Percentiles rank a stretch among this genome's conserved stretches.
Conservation (phyloP, 2,888 invertebrate genomes). For the Ctenicera cuprea region DNA sequence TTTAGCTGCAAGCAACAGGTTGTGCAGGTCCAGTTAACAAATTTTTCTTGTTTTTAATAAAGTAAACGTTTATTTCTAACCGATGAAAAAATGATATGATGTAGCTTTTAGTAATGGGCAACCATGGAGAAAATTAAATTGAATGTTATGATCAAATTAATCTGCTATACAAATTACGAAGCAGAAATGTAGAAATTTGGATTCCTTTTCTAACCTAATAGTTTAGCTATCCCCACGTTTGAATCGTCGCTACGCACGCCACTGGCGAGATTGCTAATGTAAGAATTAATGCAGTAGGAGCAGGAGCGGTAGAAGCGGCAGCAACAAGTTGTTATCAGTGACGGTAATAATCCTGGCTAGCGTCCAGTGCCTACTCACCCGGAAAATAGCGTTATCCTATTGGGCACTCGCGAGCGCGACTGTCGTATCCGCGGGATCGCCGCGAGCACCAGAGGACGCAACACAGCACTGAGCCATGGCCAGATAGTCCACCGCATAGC, state of each 20-base stretch:
- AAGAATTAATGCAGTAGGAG: constrained; percentile 5
- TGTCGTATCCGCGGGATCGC: constrained; percentile 65
- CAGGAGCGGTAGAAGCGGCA: constrained; percentile 21
- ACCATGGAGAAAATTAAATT: too few relatives aligned
- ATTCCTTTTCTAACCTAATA: too few relatives aligned
- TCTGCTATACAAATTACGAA: too few relatives aligned
- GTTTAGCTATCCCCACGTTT: neutral
- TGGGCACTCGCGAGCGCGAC: constrained; percentile 67
- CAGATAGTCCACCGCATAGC: constrained; percentile 62
- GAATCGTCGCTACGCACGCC: neutral
- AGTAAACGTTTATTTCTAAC: too few relatives aligned
- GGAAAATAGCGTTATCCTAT: constrained; percentile 66
- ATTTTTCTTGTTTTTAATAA: too few relatives aligned
- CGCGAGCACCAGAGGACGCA: constrained; percentile 69
- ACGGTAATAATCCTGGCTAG: constrained; percentile 46
- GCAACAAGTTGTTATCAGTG: constrained; percentile 54
- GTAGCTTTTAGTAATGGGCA: too few relatives aligned
- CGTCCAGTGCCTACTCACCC: constrained; percentile 63
- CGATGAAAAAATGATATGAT: too few relatives aligned
- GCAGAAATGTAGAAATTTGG: too few relatives aligned
- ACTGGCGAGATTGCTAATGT: constrained; percentile 10
- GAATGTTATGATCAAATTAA: too few relatives aligned
- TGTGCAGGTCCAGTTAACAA: too few relatives aligned
- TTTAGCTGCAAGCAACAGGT: too few relatives aligned
- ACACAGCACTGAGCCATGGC: constrained; percentile 68